phyloP scores from a whole-genome alignment of 2,797 vertebrate genomes.

The Diplodus sargus region DNA sequence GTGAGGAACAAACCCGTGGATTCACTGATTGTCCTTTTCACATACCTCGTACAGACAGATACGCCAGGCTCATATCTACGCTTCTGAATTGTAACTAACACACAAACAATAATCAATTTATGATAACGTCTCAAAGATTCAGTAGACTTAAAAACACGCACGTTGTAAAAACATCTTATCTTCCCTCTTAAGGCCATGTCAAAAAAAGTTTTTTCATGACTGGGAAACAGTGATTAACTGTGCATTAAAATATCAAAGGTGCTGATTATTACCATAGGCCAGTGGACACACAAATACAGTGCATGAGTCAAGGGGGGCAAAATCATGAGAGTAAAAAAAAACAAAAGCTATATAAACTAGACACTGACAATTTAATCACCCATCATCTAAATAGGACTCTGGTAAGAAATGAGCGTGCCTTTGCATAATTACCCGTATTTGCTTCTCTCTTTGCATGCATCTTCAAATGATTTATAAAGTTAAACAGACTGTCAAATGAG shows the following conservation, averaged over 20 bases:
- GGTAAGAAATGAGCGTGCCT: neutral
- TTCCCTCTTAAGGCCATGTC: neutral
- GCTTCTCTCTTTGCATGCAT: neutral
- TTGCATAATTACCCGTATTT: conserved; percentile 3
- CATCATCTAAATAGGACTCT: neutral
- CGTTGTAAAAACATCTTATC: neutral
- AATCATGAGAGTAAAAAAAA: neutral
- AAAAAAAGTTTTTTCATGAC: neutral
- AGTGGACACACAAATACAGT: conserved; percentile 10
- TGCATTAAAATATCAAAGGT: neutral
- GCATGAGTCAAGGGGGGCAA: neutral
- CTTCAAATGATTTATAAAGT: conserved; percentile 30
- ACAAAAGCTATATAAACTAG: neutral
- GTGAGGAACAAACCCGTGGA: conserved; percentile 11
- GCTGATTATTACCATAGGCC: neutral
- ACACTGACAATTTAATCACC: neutral
- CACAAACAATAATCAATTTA: neutral
- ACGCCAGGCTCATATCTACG: neutral
- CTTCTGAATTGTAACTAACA: neutral
- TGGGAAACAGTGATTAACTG: conserved; percentile 1
- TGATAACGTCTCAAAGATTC: neutral
- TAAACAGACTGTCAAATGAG: conserved; percentile 20
- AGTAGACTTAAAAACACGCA: neutral
- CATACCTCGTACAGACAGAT: conserved; percentile 1
- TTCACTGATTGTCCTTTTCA: conserved; percentile 4